Percentiles rank a stretch among this genome's conserved stretches.
phyloP scores from a whole-genome alignment of 2,113 vertebrate species.

The Psilopsiagon aurifrons region DNA sequence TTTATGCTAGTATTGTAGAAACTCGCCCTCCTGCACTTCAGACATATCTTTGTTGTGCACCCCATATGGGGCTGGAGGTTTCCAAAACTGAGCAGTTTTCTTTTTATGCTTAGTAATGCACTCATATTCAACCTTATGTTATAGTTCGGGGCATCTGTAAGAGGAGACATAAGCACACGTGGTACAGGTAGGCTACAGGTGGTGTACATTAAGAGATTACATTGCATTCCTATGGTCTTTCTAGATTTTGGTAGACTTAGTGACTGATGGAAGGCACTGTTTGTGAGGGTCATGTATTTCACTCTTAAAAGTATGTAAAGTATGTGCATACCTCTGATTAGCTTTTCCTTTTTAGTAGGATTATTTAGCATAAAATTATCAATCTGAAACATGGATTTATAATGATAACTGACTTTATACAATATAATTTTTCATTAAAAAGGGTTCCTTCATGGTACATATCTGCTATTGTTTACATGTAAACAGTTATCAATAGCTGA shows the following conservation, averaged over 20 bases:
- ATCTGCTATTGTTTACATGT: neutral
- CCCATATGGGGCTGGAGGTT: neutral
- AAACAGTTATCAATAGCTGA: neutral
- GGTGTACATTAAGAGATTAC: neutral
- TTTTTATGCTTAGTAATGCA: neutral
- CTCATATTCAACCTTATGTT: neutral
- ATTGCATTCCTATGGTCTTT: neutral
- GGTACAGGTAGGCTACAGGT: neutral
- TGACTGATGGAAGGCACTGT: neutral
- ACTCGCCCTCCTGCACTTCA: neutral
- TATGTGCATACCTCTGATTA: neutral
- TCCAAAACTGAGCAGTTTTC: neutral
- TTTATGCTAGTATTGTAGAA: neutral
- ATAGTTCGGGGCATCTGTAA: neutral
- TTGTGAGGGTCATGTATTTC: neutral
- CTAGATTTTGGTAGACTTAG: neutral
- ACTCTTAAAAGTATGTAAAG: neutral
- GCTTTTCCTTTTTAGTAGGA: neutral
- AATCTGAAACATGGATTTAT: neutral
- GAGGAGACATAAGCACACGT: neutral
- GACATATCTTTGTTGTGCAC: neutral
- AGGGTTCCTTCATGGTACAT: accelerated
- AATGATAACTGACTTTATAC: neutral
- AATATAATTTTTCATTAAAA: neutral
- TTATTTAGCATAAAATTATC: neutral